Evolutionary conservation across 2,797 vertebrate species (phyloP).

Genomic region (Sciurus carolinensis): DNA sequence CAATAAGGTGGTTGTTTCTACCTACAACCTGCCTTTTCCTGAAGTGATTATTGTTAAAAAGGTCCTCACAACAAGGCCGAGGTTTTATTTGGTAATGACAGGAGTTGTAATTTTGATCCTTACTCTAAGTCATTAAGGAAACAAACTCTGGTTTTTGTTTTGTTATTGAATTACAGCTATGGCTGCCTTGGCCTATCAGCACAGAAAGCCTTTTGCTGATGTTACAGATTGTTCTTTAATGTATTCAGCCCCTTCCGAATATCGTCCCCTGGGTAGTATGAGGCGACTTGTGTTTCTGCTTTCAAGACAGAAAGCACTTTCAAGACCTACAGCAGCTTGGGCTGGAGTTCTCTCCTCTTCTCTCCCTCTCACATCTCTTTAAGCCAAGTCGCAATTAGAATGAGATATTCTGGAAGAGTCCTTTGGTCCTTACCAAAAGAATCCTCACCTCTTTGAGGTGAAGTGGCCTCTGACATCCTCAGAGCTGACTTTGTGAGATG

Average conservation of each 20-base stretch:
- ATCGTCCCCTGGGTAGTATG: rapidly evolving
- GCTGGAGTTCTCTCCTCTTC: not conserved
- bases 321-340: not conserved
- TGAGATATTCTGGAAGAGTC: not conserved
- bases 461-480: not conserved
- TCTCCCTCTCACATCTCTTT: not conserved
- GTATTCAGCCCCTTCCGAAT: not conserved
- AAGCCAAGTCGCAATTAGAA: not conserved
- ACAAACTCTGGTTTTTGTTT: not conserved
- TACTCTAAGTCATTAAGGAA: slow-evolving; percentile 32
- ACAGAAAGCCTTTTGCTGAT: not conserved
- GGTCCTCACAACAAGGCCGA: not conserved
- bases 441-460: not conserved
- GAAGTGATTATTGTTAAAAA: slow-evolving; percentile 26
- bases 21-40: slow-evolving; percentile 58
- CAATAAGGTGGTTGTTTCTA: slow-evolving; percentile 44
- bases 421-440: not conserved
- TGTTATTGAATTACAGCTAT: not conserved
- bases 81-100: slow-evolving; percentile 24
- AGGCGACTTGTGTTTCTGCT: not conserved
- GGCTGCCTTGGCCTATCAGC: not conserved
- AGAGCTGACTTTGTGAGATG: not conserved
- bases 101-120: not conserved
- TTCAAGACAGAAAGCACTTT: not conserved
- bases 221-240: not conserved